These are phyloP conservation scores for Cyclophora albipunctata DNA, from an alignment of 2,888 invertebrate species.

Conservation along the genomic window DNA sequence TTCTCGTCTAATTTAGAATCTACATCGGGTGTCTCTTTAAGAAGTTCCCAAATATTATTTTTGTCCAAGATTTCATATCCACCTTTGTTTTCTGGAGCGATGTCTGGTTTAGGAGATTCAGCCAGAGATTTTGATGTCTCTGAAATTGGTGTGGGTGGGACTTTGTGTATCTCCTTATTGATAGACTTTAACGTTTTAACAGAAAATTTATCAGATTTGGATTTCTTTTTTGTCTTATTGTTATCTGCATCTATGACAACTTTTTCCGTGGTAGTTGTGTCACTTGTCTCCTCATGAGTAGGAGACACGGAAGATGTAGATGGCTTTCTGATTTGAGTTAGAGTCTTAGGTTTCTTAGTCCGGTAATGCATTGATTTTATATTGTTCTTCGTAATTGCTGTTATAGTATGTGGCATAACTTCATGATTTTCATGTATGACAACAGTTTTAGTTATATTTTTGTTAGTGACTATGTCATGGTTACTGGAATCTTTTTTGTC, in stretches of 20 bases:
- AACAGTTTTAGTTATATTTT: neutral
- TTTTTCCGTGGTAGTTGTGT: conserved; percentile 24
- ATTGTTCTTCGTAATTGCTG: conserved; percentile 59
- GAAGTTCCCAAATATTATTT: conserved; percentile 77
- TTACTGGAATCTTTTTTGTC: neutral
- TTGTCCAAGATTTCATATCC: conserved; percentile 76
- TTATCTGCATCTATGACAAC: conserved; percentile 23
- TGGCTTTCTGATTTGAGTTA: conserved; percentile 58
- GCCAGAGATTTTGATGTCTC: conserved; percentile 63
- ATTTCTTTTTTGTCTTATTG: conserved; percentile 48
- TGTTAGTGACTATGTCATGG: conserved; percentile 2
- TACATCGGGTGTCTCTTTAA: conserved; percentile 70
- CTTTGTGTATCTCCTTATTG: conserved; percentile 70
- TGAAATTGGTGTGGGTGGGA: conserved; percentile 62
- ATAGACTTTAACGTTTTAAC: conserved; percentile 60
- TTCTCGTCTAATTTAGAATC: conserved; percentile 58
- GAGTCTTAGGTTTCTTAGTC: conserved; percentile 59
- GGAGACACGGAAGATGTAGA: conserved; percentile 11
- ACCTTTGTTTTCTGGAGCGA: conserved; percentile 67
- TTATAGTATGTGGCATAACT: conserved; percentile 40
- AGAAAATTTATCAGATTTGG: conserved; percentile 33
- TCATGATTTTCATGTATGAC: neutral
- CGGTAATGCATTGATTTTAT: conserved; percentile 58
- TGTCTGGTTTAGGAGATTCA: conserved; percentile 45
- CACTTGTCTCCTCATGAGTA: conserved; percentile 27